Percentiles rank a stretch among this genome's conserved stretches.
These are phyloP conservation scores for Polyommatus iphigenia DNA, from an alignment of 2,888 invertebrate genomes.

Conservation along the genomic window DNA sequence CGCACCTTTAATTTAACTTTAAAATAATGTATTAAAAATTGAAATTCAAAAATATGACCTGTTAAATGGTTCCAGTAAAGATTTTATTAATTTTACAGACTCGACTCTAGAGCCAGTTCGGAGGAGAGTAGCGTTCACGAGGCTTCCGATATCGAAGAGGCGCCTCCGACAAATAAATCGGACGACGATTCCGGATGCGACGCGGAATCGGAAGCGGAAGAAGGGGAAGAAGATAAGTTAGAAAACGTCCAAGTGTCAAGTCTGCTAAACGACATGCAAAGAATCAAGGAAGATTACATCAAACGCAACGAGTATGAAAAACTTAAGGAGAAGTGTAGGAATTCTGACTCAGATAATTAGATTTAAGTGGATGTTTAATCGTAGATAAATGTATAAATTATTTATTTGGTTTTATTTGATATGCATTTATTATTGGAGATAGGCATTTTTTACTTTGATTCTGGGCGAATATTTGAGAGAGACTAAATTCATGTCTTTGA, in stretches of 20 bases:
- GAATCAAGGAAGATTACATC: slow-evolving; percentile 64
- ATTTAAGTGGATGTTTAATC: not conserved
- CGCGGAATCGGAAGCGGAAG: slow-evolving; percentile 54
- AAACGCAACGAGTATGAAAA: slow-evolving; percentile 67
- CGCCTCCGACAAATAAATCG: slow-evolving; percentile 53
- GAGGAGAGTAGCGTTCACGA: slow-evolving; percentile 54
- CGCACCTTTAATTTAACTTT: no score
- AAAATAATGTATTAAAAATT: no score
- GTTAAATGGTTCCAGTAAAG: no score
- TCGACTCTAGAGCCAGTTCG: slow-evolving; percentile 44
- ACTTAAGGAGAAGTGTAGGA: slow-evolving; percentile 61
- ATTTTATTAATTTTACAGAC: slow-evolving; percentile 40
- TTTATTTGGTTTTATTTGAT: not conserved
- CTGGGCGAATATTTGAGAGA: no score
- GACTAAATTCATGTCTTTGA: no score
- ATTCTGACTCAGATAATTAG: slow-evolving; percentile 61
- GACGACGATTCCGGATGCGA: slow-evolving; percentile 66
- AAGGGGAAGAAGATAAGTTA: slow-evolving; percentile 44
- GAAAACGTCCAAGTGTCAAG: slow-evolving; percentile 65
- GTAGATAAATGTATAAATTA: not conserved
- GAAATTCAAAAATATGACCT: no score
- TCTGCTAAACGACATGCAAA: slow-evolving; percentile 69
- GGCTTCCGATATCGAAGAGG: slow-evolving; percentile 46
- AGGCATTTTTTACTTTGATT: no score
- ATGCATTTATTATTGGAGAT: not conserved